Base-by-base conservation (phyloP, 1,140 invertebrate genomes). In the Atta texana region DNA sequence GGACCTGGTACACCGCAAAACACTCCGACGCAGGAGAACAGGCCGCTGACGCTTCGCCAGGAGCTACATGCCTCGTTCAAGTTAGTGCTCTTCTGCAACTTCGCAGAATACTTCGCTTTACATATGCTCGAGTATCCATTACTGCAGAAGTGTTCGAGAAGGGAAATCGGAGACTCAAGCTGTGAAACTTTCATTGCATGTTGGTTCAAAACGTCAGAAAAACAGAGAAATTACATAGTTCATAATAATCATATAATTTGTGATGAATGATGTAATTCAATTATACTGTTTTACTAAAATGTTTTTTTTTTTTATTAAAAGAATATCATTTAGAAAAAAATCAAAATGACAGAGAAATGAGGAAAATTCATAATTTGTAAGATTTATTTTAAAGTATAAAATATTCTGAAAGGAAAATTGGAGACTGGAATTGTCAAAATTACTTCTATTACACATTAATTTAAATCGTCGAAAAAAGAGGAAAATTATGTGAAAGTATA, bases 11-110 rank as follows among this genome's bases (percentile, higher is more conserved):
- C 96, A 72, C 97, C 95, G 87, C 96, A 95, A 94, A 97, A 94
- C 95, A 97, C 97, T 78, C 98, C 97, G 59, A 98, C 97, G n/a
- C 97, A 98, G 91, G 97, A 97, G 90, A 97, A 96, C 88, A 95
- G 97, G 92, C 96, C 97, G 61, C 92, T 97, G 84, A 96, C 97
- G 61, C 96, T 97, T 76, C 96, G 97, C 31, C 97, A 98, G 93
- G 97, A 97, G 86, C 93, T 95, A 86, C 96, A 96, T 92, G 96
- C 96, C 86, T 96, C 96, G 80, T 96, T 96, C 93, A 97, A 96
- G 96, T 97, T 94, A 95, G 96, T 96, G 49, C 18, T 4, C n/a
- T 16, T 14, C 24, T 31, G 12, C 55, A 6, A 14, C 2, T 59
- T 44, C n/a, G 31, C 69, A 24, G 16, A 16, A 61, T 49, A 44